Conservation (phyloP, 1,140 invertebrate species). For the Tigriopus japonicus region DNA sequence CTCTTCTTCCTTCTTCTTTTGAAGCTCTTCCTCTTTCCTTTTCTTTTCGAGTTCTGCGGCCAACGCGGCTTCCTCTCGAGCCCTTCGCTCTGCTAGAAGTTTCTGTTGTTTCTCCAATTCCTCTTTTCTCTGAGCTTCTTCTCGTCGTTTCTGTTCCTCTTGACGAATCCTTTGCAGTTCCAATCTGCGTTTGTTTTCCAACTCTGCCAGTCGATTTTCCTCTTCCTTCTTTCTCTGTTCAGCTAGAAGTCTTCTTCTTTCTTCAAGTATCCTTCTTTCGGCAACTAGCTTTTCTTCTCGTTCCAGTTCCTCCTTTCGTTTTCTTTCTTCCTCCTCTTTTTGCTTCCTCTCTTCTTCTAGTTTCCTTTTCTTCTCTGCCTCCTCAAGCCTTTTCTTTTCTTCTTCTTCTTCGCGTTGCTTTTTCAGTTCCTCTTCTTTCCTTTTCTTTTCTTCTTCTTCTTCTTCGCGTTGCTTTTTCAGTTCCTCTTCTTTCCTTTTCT, state of each 20-base stretch:
- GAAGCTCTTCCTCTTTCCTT: neutral
- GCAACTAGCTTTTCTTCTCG: neutral
- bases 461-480: neutral
- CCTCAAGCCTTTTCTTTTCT: neutral
- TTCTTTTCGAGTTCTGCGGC: neutral
- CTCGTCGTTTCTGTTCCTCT: neutral
- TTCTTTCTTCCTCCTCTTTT: neutral
- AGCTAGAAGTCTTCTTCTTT: neutral
- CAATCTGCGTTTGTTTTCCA: neutral
- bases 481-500: neutral
- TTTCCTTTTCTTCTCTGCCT: constrained; percentile 4
- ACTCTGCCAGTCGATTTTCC: neutral
- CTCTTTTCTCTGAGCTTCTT: neutral
- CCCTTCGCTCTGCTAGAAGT: neutral
- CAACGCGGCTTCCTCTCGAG: neutral
- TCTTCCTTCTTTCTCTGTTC: neutral
- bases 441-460: constrained; percentile 3
- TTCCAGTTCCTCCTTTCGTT: neutral
- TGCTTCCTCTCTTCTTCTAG: constrained; percentile 1
- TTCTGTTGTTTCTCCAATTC: constrained; percentile 4
- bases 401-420: neutral
- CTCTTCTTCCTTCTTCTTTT: constrained; percentile 6
- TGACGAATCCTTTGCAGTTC: neutral
- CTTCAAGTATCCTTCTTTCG: neutral
- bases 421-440: neutral